These are phyloP conservation scores for Cephus nigrinus DNA, from an alignment of 2,888 invertebrate species.

Conservation along the genomic window DNA sequence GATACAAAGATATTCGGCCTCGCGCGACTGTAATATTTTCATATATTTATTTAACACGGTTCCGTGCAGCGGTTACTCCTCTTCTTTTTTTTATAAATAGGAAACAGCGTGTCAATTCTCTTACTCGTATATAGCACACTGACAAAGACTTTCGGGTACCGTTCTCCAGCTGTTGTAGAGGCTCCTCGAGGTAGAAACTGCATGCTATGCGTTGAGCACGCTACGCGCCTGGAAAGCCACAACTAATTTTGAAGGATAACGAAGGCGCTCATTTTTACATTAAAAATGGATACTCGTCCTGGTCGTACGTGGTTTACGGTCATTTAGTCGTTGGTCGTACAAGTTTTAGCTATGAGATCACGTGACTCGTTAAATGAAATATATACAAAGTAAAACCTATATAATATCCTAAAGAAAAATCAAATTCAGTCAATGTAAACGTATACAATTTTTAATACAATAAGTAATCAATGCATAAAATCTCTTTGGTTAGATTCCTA, in stretches of 20 bases:
- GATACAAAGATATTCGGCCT: neutral
- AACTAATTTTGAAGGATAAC: neutral
- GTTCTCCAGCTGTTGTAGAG: neutral
- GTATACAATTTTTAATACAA: neutral
- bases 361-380: neutral
- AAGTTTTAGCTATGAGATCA: neutral
- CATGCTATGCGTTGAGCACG: neutral
- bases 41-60: neutral
- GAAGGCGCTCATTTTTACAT: neutral
- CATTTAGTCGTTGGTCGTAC: neutral
- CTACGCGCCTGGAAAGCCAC: neutral
- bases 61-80: neutral
- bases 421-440: neutral
- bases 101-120: neutral
- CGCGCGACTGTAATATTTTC: neutral
- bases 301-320: neutral
- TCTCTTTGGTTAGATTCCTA: neutral
- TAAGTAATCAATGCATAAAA: neutral
- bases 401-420: neutral
- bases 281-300: neutral
- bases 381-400: too few species aligned
- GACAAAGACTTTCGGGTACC: neutral
- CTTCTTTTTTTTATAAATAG: neutral
- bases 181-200: neutral
- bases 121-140: neutral